Evolutionary conservation across 1,140 invertebrate species (phyloP), one percentile per base, ranked within the genome.

Genomic region (Copidosoma floridanum): DNA sequence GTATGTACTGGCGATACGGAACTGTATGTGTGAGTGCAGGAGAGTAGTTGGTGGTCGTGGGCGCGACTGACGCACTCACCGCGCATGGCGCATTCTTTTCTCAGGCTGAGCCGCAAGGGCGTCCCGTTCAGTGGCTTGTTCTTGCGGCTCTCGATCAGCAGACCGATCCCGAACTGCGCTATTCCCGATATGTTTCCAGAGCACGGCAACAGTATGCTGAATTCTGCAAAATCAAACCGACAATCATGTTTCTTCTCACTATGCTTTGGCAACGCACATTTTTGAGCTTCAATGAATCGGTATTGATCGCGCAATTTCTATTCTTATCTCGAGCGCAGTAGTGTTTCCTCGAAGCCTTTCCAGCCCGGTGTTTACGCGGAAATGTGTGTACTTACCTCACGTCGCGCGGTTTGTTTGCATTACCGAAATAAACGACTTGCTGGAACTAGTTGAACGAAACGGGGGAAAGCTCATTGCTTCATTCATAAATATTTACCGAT

Each of bases 71-170:
- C 71, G 72, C 65, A 82, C 87, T 89, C 86, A 93, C 90, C 91
- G 87, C 89, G 88, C 82, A 91, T 87, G 78, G 89, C 87, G 84
- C 95, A 98, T 85, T 96, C 91, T 86, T 98, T 97, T 79, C 92
- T 88, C 69, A 97, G 85, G 73, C 88, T 89, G 64, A 98, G 84
- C 72, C 90, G 86, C 62, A 98, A 83, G 55, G 95, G 94, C 69
- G 93, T 97, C 68, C 93, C 94, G 71, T 90, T 88, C 57, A 97
- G 79, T 46, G 90, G 86, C 71, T 86, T 65, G 86, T 88, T 78
- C 86, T 88, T 71, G 85, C 84, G 73, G 83, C 73, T 89, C 78
- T 93, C 87, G 63, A 98, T 93, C 62, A 90, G 85, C 48, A 98
- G 82, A 26, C 93, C 91, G 71, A 98, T 91, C 63, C 88, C 88